Conservation (phyloP, 2,797 vertebrate genomes). For the Clarias fuscus region DNA sequence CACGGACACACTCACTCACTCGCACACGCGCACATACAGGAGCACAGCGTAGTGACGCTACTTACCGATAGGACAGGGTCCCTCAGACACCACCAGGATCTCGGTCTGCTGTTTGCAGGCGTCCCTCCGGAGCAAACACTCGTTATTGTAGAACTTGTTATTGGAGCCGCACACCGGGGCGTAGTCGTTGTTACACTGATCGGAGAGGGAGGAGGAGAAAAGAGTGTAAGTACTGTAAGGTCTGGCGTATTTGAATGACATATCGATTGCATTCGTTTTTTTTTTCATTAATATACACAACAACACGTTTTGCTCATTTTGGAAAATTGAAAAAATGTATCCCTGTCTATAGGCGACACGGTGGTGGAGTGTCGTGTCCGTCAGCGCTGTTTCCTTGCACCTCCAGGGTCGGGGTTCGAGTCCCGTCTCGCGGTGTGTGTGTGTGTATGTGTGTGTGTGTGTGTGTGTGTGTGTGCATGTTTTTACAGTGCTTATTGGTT, state of each 20-base stretch:
- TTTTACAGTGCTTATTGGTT: too few species aligned
- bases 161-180: conserved; percentile 97
- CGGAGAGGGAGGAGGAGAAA: background rate
- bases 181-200: conserved; percentile 96
- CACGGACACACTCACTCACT: background rate
- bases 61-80: conserved; percentile 92
- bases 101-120: conserved; percentile 98
- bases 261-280: background rate
- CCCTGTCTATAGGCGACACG: too few species aligned
- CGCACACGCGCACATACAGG: background rate
- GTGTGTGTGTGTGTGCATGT: too few species aligned
- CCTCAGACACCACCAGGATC: conserved; percentile 91
- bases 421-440: too few species aligned
- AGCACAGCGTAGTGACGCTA: conserved; percentile 33
- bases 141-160: conserved; percentile 96
- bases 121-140: conserved; percentile 93
- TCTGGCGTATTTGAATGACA: background rate
- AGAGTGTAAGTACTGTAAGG: background rate
- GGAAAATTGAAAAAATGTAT: too few species aligned
- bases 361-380: too few species aligned
- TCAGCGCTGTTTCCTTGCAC: too few species aligned
- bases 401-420: too few species aligned
- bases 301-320: background rate
- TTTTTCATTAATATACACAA: background rate
- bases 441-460: too few species aligned